Percentiles rank a stretch among this genome's conserved stretches.
phyloP scores from a whole-genome alignment of 1,140 invertebrate genomes.

The Diorhabda carinulata region DNA sequence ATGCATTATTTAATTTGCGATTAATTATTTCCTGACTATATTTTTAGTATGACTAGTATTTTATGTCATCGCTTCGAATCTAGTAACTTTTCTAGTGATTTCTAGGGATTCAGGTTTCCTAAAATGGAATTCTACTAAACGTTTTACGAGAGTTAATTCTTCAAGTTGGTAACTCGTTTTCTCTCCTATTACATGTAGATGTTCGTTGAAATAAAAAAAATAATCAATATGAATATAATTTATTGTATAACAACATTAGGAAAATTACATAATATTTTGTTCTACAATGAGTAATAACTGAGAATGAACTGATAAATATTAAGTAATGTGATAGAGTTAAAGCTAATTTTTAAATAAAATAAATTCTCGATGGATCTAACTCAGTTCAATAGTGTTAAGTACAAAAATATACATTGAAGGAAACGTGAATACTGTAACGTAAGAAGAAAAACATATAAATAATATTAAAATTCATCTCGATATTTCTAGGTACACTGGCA shows the following conservation, averaged over 20 bases:
- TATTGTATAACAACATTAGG: slow-evolving; percentile 42
- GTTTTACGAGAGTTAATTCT: neutral
- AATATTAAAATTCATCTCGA: slow-evolving; percentile 32
- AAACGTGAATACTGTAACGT: slow-evolving; percentile 36
- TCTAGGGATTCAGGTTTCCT: neutral
- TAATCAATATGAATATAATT: slow-evolving; percentile 31
- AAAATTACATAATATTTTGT: slow-evolving; percentile 34
- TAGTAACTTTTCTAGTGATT: neutral
- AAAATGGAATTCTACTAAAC: neutral
- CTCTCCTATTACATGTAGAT: neutral
- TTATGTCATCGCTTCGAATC: too few species aligned
- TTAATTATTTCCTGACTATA: neutral
- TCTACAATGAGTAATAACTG: slow-evolving; percentile 29
- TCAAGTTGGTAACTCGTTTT: neutral
- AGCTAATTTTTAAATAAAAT: slow-evolving; percentile 30
- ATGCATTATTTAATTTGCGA: neutral
- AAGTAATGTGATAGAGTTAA: slow-evolving; percentile 33
- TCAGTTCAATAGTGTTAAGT: slow-evolving; percentile 23
- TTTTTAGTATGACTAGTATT: neutral
- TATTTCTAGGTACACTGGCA: slow-evolving; percentile 37
- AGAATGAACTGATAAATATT: slow-evolving; percentile 29
- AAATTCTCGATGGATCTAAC: slow-evolving; percentile 17
- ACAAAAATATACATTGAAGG: slow-evolving; percentile 17
- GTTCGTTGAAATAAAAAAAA: neutral
- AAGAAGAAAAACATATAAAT: slow-evolving; percentile 34